These are phyloP conservation scores for Zaprionus vittiger DNA, from an alignment of 1,140 invertebrate genomes.

Conservation along the genomic window DNA sequence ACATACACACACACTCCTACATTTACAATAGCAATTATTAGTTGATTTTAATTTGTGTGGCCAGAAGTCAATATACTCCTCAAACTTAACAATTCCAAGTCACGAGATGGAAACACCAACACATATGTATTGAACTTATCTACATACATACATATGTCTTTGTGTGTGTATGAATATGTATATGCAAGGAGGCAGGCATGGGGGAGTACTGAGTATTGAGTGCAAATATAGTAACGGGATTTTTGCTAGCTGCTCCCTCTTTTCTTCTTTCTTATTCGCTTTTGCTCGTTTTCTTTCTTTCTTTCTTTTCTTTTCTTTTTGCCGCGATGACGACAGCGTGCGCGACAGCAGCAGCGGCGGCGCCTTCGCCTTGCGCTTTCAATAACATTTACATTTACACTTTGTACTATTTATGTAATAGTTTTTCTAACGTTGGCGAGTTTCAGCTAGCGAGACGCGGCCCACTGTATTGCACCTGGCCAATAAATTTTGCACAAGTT, in stretches of 20 bases:
- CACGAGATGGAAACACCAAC: conserved; percentile 54
- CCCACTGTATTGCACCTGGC: conserved; percentile 32
- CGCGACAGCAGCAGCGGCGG: conserved; percentile 53
- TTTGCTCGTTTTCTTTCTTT: conserved; percentile 39
- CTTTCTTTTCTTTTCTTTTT: conserved; percentile 45
- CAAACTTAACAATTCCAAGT: conserved; percentile 53
- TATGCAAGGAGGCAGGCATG: conserved; percentile 45
- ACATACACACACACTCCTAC: conserved; percentile 37
- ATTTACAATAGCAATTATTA: conserved; percentile 61
- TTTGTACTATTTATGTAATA: conserved; percentile 82
- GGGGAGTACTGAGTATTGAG: conserved; percentile 45
- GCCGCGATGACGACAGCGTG: conserved; percentile 78
- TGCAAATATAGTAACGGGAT: conserved; percentile 64
- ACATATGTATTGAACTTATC: conserved; percentile 29
- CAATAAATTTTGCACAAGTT: conserved; percentile 43
- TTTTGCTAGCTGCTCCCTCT: conserved; percentile 61
- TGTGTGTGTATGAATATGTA: conserved; percentile 8
- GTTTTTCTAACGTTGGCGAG: conserved; percentile 67
- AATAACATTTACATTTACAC: conserved; percentile 77
- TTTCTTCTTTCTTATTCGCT: conserved; percentile 28
- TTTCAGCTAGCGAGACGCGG: conserved; percentile 24
- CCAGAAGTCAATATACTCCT: conserved; percentile 60
- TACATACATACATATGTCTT: conserved; percentile 5
- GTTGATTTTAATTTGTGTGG: conserved; percentile 64
- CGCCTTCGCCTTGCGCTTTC: conserved; percentile 69